These are phyloP conservation scores for Allobates femoralis DNA, from an alignment of 2,797 vertebrate species.

Conservation along the genomic window DNA sequence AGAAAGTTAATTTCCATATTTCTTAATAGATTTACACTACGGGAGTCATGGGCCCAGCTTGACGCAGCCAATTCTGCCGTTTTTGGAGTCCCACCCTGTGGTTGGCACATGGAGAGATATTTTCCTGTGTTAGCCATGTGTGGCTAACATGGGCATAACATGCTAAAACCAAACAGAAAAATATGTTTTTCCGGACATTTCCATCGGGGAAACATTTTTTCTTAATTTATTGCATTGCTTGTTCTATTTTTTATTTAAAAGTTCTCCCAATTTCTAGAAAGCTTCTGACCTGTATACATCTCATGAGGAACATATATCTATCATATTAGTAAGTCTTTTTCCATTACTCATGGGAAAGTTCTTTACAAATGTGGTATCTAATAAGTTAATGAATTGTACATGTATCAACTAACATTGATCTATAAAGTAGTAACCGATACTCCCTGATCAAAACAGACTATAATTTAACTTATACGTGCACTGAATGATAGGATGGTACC, in stretches of 20 bases:
- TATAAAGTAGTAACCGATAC: not conserved
- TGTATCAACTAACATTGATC: not conserved
- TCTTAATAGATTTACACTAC: no score
- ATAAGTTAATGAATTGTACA: not conserved
- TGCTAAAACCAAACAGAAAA: no score
- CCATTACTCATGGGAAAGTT: not conserved
- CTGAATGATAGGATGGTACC: constrained; percentile 5
- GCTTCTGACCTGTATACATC: not conserved
- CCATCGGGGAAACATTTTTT: not conserved
- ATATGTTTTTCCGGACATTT: no score
- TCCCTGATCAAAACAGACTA: not conserved
- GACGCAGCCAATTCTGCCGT: no score
- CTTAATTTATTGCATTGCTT: not conserved
- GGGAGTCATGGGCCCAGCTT: no score
- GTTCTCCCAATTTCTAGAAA: not conserved
- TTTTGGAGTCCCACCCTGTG: no score
- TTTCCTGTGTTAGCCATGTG: no score
- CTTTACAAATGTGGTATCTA: not conserved
- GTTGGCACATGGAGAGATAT: no score
- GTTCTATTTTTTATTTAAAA: not conserved
- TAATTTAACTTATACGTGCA: not conserved
- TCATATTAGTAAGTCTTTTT: not conserved
- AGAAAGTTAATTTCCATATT: no score
- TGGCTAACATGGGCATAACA: no score
- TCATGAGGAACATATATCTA: not conserved